phyloP scores from a whole-genome alignment of 2,888 invertebrate genomes.

The Agonopterix heracliana region DNA sequence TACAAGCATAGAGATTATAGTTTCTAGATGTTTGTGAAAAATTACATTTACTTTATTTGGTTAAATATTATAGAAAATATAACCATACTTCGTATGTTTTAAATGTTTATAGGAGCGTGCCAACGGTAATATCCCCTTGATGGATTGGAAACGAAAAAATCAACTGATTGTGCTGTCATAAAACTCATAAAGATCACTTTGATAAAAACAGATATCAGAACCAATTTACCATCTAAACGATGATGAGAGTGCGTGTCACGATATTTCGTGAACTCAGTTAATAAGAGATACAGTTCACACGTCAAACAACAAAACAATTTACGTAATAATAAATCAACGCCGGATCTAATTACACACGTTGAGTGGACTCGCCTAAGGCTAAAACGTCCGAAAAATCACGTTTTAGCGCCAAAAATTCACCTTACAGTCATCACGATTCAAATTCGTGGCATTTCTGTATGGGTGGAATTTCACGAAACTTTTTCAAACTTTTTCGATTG shows the following conservation, averaged over 20 bases:
- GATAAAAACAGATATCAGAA: constrained; percentile 1
- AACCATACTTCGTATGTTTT: too few species aligned
- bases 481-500: background rate
- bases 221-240: constrained; percentile 10
- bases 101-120: too few species aligned
- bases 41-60: too few species aligned
- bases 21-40: too few species aligned
- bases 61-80: too few species aligned
- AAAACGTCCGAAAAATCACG: constrained; percentile 14
- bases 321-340: constrained; percentile 16
- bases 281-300: constrained; percentile 12
- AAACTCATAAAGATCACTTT: too few species aligned
- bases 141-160: too few species aligned
- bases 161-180: too few species aligned
- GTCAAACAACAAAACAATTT: constrained; percentile 8
- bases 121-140: too few species aligned
- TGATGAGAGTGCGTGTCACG: constrained; percentile 13
- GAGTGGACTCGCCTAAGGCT: constrained; percentile 9
- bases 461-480: constrained; percentile 28
- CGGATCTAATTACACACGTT: constrained; percentile 15
- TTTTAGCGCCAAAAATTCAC: constrained; percentile 21
- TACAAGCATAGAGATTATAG: too few species aligned
- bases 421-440: constrained; percentile 2
- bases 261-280: constrained; percentile 14
- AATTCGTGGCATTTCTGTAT: constrained; percentile 22